Base-by-base conservation (phyloP, 1,140 invertebrate genomes). In the Leptopilina clavipes region DNA sequence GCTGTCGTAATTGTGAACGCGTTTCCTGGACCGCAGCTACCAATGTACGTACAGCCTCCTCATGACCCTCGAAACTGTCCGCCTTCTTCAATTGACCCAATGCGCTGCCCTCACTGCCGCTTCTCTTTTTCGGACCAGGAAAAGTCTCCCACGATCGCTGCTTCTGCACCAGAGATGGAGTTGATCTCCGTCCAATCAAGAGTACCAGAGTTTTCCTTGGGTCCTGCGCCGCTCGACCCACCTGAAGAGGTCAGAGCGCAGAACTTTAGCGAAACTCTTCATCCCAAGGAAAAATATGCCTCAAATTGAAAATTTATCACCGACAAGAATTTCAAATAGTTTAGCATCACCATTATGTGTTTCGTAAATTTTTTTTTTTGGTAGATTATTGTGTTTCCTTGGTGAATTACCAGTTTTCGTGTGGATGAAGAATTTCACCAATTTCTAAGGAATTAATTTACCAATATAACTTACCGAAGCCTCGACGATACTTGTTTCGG, bases 11-110 rank as follows among this genome's bases (percentile, higher is more conserved):
- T 75, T 89, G 88, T 11, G 87, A 90, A 45, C 94, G 88, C 0
- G 93, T 94, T 86, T 95, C 93, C 79, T 94, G 93, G 0, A 94
- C 93, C 18, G 93, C 94, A 14, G 93, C 93, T 3, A 95, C 94
- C 65, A 95, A 86, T 6, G 93, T 94, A 71, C 94, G 90, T 5
- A 95, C 94, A 6, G 94, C 93, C 82, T 94, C 94, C 85, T 95
- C 94, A 84, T 95, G 94, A 2, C 94, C 93, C 86, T 94, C 93
- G 83, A 94, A 94, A 83, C 93, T 94, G 81, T 94, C 93, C 1
- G 93, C 92, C 85, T 94, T 93, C 73, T 92, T 91, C 14, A 93
- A 80, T 19, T 91, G 89, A 6, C 87, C 87, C 17, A 89, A 81
- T 0, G 81, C 81, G 11, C 77, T 79, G 1, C 79, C 78, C 1